These are phyloP conservation scores for Rafetus swinhoei DNA, from an alignment of 2,113 vertebrate species.

Conservation along the genomic window DNA sequence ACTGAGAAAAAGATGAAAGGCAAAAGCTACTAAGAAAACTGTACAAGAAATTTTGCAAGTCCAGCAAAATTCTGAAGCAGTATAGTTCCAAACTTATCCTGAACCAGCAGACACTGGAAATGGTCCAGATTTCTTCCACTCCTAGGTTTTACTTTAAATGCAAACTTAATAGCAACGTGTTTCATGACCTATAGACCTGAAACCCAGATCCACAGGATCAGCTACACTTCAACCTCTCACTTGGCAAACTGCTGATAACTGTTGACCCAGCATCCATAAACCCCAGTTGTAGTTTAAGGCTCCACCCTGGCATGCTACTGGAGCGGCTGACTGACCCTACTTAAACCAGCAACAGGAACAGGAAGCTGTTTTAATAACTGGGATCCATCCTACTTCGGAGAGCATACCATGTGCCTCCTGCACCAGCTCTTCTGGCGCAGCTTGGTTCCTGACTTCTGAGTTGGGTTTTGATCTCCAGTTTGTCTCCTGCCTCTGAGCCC, in stretches of 20 bases:
- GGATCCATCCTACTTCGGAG: not conserved
- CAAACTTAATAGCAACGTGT: not conserved
- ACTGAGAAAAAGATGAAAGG: not conserved
- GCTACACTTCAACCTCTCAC: not conserved
- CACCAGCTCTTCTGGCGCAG: not conserved
- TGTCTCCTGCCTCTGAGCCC: no score
- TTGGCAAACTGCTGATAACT: not conserved
- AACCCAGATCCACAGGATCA: not conserved
- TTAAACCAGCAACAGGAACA: not conserved
- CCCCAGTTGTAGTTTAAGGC: not conserved
- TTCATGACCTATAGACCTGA: not conserved
- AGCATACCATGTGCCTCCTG: no score
- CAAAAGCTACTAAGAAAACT: not conserved
- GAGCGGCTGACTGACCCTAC: not conserved
- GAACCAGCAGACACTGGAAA: not conserved
- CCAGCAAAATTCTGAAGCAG: not conserved
- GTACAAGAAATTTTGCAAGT: not conserved
- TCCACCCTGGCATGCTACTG: not conserved
- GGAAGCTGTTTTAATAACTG: not conserved
- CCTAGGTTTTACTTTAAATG: not conserved
- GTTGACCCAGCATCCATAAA: not conserved
- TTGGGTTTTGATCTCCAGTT: no score
- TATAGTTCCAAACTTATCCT: not conserved
- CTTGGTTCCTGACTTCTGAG: no score
- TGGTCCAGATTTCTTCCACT: not conserved